Evolutionary conservation across 2,113 vertebrate genomes (phyloP).

Genomic region (Sisor rabdophorus): DNA sequence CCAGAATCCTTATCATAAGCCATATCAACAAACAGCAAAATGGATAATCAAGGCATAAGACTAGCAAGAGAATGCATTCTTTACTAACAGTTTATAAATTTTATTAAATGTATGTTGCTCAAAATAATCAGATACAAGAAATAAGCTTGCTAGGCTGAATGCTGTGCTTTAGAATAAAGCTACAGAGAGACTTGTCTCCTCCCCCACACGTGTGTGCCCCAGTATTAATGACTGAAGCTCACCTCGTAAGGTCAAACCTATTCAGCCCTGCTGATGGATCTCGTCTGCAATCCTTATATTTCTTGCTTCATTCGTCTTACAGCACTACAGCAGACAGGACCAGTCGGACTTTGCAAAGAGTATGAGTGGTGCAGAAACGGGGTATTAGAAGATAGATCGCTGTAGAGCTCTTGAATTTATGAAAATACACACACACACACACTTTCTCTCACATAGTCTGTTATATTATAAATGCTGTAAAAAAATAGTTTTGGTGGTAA

Average conservation of each 20-base stretch:
- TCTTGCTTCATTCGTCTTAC: slow-evolving; percentile 83
- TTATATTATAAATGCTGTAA: slow-evolving; percentile 48
- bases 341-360: slow-evolving; percentile 75
- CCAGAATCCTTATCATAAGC: too few relatives aligned
- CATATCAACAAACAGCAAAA: too few relatives aligned
- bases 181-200: slow-evolving; percentile 14
- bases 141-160: slow-evolving; percentile 26
- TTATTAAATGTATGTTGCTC: too few relatives aligned
- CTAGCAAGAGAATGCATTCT: slow-evolving; percentile 5
- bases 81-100: neutral
- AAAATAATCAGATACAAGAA: too few relatives aligned
- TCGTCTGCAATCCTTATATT: slow-evolving; percentile 78
- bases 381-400: slow-evolving; percentile 6
- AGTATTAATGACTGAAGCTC: slow-evolving; percentile 91
- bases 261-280: slow-evolving; percentile 90
- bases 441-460: too few relatives aligned
- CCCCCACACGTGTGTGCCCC: slow-evolving; percentile 55
- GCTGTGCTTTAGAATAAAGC: slow-evolving; percentile 11
- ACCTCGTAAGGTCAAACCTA: slow-evolving; percentile 96
- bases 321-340: slow-evolving; percentile 52
- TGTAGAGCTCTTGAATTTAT: slow-evolving; percentile 1
- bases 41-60: slow-evolving; percentile 1
- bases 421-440: neutral
- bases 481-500: neutral
- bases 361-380: slow-evolving; percentile 79